Base-by-base conservation (phyloP, 2,797 vertebrate species). In the Pipistrellus pipistrellus region DNA sequence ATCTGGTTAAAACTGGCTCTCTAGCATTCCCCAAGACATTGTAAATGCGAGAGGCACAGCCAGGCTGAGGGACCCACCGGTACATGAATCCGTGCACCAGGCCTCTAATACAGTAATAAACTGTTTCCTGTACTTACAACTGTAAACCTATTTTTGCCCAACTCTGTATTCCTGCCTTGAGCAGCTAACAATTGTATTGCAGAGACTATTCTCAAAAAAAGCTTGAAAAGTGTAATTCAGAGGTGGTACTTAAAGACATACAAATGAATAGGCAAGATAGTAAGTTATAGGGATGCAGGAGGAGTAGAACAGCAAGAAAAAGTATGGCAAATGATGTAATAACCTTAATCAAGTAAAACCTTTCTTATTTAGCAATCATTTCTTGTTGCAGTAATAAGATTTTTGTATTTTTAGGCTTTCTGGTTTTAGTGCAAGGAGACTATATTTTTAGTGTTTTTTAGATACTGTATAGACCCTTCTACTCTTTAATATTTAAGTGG, bases 371-470 rank as follows among this genome's bases (percentile, higher is more conserved):
- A 21, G 10, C 30, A 20, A 3, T 11, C 7, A 51, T 48, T 90
- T 77, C 21, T 38, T 8, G 2, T 35, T 80, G 41, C 11, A 75
- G 46, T 77, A 72, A 30, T 48, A 81, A 89, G 21, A 51, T 53
- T 59, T 81, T 55, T 57, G 30, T 38, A 66, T 46, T 46, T 73
- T 53, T 68, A 86, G 81, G 3, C 51, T 75, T 94, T 86, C 88
- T 68, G 6, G 4, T 85, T 93, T 57, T 92, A 0, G 84, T 71
- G 8, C 38, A 68, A 68, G 35, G 18, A 89, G 18, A 83, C 1
- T 64, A 23, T 94, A 23, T 82, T 73, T 57, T 83, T 53, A 38
- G 48, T 13, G 30, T 27, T 86, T 86, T 87, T 93, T 73, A 90
- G 35, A 20, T 78, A n/a, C n/a, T n/a, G n/a, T n/a, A 84, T 44